A percentile compares a stretch with the other conserved stretches of the same genome.
Evolutionary conservation across 2,113 vertebrate genomes (phyloP).

Genomic region (Mellivora capensis): DNA sequence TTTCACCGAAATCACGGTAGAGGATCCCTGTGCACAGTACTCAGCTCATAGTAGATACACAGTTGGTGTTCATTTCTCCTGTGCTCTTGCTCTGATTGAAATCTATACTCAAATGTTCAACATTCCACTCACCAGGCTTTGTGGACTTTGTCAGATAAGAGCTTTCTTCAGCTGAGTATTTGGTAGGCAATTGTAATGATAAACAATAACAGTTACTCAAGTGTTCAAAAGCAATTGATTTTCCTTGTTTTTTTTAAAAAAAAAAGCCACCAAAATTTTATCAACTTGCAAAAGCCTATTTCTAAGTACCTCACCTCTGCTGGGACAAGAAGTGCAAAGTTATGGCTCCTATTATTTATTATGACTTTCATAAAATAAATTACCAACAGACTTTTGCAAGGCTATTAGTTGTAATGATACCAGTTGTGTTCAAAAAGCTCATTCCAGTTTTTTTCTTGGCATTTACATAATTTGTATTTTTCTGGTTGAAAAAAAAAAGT

Average conservation of each 20-base stretch:
- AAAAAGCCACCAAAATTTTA: not conserved
- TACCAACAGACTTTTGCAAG: not conserved
- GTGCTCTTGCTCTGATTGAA: not conserved
- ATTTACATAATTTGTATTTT: conserved; percentile 23
- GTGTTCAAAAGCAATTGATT: not conserved
- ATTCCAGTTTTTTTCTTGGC: not conserved
- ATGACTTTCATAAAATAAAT: conserved; percentile 9
- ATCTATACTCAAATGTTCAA: not conserved
- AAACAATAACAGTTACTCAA: not conserved
- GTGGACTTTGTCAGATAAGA: not conserved
- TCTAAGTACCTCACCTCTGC: not conserved
- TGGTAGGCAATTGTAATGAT: not conserved
- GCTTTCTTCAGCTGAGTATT: not conserved
- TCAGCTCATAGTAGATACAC: not conserved
- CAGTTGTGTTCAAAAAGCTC: not conserved
- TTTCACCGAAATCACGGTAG: not conserved
- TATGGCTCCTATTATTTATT: not conserved
- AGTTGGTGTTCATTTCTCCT: not conserved
- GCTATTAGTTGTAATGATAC: not conserved
- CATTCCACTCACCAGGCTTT: not conserved
- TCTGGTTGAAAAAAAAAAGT: not conserved
- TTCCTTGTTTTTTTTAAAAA: not conserved
- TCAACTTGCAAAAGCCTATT: not conserved
- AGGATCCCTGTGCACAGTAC: not conserved
- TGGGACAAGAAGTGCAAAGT: not conserved